Evolutionary conservation across 1,140 invertebrate species (phyloP), one percentile per base, ranked within the genome.

Genomic region (Bombus haemorrhoidalis): DNA sequence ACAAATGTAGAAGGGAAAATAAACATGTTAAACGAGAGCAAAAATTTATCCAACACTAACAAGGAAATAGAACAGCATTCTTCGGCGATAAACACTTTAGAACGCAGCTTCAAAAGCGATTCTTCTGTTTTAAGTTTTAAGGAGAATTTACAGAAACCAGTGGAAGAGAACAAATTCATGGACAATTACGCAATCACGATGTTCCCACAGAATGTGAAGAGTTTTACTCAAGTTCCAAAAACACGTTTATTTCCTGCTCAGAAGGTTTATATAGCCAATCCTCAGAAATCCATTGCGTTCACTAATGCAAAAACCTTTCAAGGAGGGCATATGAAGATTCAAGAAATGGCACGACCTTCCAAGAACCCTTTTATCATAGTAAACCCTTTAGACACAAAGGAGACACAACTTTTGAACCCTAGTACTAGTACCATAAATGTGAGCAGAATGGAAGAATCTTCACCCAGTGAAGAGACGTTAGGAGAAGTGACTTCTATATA

Each of bases 401-500:
- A 59, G 13, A 12, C 9, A 13, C 79, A 84, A 25, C 32, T 76
- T 39, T 72, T 57, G 4, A 72, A 66, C 41, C n/a, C 77, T 13
- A 15, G 34, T 0, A 12, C 73, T 3, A 83, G 41, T 1, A 85
- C 83, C 22, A 1, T 43, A 5, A 83, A 87, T 12, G 10, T 53
- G 6, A 47, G n/a, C 3, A 83, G 83, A 34, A 41, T 89, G 0
- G 91, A 90, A 57, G 86, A 92, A 47, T 66, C 73, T 0, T 78
- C 85, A 2, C 47, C 87, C 41, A 87, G 59, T 22, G 87, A 93
- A 32, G 91, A 93, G 15, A 83, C 86, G 15, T 62, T 91, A 25
- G 87, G 86, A 68, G 90, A 91, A 66, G 74, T 91, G 39, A 89
- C 92, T 2, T 92, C 91, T 3, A 87, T 92, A 28, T 93, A 90